phyloP scores from a whole-genome alignment of 1,140 invertebrate species.

The Aplysia californica region DNA sequence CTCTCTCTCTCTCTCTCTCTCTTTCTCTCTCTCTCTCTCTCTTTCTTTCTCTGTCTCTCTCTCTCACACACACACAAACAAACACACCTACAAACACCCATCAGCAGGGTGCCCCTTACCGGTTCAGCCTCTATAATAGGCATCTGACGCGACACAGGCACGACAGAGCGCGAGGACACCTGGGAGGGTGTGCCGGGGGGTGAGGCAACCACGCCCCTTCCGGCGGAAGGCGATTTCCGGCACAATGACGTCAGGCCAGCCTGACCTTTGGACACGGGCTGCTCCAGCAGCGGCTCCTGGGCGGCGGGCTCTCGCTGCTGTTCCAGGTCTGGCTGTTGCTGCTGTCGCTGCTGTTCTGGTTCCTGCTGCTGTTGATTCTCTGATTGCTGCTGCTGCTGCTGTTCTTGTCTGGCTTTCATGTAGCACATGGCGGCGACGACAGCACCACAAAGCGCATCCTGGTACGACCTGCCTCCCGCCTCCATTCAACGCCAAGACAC shows the following conservation, averaged over 20 bases:
- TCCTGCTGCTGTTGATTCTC: background rate
- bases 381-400: constrained; percentile 3
- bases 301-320: background rate
- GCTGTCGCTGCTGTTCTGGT: too few species aligned
- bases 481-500: constrained; percentile 50
- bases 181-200: background rate
- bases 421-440: constrained; percentile 57
- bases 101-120: too few species aligned
- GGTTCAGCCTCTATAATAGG: constrained; percentile 10
- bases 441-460: constrained; percentile 55
- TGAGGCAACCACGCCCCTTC: background rate
- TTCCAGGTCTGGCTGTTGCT: background rate
- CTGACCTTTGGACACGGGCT: background rate
- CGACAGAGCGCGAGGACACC: background rate
- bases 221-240: background rate
- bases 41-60: too few species aligned
- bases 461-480: constrained; percentile 42
- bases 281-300: background rate
- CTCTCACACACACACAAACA: too few species aligned
- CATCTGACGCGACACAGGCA: background rate
- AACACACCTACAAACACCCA: too few species aligned
- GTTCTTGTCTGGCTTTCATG: constrained; percentile 40
- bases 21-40: too few species aligned
- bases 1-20: too few species aligned
- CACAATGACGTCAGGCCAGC: background rate